Evolutionary conservation across 2,888 invertebrate species (phyloP), one percentile per base, ranked within the genome.

Genomic region (Brachycybe producta): DNA sequence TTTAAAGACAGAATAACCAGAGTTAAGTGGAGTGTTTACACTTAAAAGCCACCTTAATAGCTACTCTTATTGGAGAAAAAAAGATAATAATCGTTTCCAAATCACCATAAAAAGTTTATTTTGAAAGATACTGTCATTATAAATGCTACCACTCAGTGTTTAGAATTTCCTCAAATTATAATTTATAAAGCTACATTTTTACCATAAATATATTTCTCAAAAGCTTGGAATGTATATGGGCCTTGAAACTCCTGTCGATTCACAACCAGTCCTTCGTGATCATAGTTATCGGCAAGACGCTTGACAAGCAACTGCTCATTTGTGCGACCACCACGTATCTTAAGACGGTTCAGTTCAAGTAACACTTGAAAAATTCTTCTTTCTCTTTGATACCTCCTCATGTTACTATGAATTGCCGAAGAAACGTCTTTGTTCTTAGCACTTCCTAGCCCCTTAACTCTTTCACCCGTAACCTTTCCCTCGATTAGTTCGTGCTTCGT

Each of bases 281-380:
- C 80, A 62, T 85, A 86, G 57, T 80, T 79, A 57, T 87, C 86
- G 36, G 87, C 83, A 52, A 90, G 80, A 59, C 90, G 74, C 66
- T 90, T 91, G 1, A 90, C 85, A 13, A 90, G 69, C 46, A 88
- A 79, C 26, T 84, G 79, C 68, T 91, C 91, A 62, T 90, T 88
- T 36, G 84, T 76, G 67, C 84, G 81, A 43, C 85, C 87, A 28
- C 87, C 84, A 60, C 91, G 78, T 60, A 92, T 91, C 69, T 94
- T 92, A 57, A 88, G 74, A 46, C 90, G 76, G 67, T 94, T 94
- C 47, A 94, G 69, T 64, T 94, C 92, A 61, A 92, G 73, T 51
- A 94, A 73, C 66, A 92, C 90, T 64, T 92, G 88, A 67, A 94
- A 91, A 60, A 92, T 84, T 64, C 87, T 84, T 52, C 90, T 73